phyloP scores from a whole-genome alignment of 1,140 invertebrate genomes.

The Diachasmimorpha longicaudata region DNA sequence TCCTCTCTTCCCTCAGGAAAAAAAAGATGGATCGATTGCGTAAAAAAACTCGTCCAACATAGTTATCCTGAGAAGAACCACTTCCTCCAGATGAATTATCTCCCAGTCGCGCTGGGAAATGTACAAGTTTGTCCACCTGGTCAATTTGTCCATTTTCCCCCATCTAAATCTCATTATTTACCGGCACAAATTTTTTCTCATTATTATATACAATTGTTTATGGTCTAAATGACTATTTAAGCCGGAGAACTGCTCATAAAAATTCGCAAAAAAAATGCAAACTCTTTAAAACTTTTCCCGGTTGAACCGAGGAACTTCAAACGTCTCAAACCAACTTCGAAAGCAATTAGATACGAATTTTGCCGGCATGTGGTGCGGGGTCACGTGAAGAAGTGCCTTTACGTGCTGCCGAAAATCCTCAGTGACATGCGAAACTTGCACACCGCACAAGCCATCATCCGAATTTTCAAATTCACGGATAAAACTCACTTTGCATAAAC shows the following conservation, averaged over 20 bases:
- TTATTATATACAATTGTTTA: no score
- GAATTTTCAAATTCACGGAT: conserved; percentile 27
- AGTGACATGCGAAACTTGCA: not conserved
- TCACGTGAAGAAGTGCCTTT: conserved; percentile 15
- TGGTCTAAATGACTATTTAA: no score
- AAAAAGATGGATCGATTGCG: conserved; percentile 12
- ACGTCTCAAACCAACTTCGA: not conserved
- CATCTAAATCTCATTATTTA: not conserved
- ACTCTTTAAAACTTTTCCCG: not conserved
- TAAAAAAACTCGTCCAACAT: not conserved
- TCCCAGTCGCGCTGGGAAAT: not conserved
- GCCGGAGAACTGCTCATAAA: no score
- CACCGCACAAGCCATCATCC: not conserved
- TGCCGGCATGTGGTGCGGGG: not conserved
- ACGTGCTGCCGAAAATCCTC: not conserved
- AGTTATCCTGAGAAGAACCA: not conserved
- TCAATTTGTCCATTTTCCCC: not conserved
- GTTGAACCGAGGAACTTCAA: not conserved
- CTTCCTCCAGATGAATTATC: not conserved
- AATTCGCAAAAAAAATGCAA: no score
- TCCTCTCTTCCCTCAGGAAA: not conserved
- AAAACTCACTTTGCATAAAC: conserved; percentile 36
- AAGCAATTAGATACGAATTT: conserved; percentile 23
- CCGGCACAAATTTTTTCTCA: no score
- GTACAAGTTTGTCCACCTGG: not conserved